Base-by-base conservation (phyloP, 2,797 vertebrate species). In the Orientallactaga sibirica region DNA sequence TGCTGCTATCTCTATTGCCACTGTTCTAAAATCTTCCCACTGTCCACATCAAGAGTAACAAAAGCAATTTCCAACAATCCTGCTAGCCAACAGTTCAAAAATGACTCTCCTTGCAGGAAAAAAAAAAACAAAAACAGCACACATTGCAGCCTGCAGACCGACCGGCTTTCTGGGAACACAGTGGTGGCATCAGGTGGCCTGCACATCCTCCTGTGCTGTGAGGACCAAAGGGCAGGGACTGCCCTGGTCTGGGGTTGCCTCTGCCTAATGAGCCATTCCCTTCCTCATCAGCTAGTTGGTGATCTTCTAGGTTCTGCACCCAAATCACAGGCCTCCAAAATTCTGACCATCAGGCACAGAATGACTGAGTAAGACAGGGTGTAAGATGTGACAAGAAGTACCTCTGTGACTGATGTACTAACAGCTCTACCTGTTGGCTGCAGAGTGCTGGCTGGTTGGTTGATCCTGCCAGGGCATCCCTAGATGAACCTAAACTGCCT, bases 51-150 rank as follows among this genome's bases (percentile, higher is more conserved):
- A 90, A 77, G 93, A 95, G 83, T 85, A 95, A 96, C 75, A 93
- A 95, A 94, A 94, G 79, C 96, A 88, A 96, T 97, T 96, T 97
- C 95, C 91, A 97, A 29, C 55, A 92, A 62, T 41, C 87, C 83
- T 94, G 84, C 68, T 84, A 95, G 96, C 84, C 79, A 86, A 88
- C 84, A 61, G 83, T 82, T 84, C 37, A 74, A 80, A 84, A 94
- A 85, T 10, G 88, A 7, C 92, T 93, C 27, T 83, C 92, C 94
- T 41, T 79, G 76, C 74, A 94, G 89, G 43, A 48, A 48, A 48
- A 48, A 48, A 5, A 48, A 9, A 48, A 48, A 48, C 43, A 48
- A 48, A 48, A 48, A 48, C 6, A 7, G 15, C 10, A 80, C 78
- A 24, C 77, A 18, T 0, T 3, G 37, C 3, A 61, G 93, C 16